A percentile compares a stretch with the other conserved stretches of the same genome.
phyloP scores from a whole-genome alignment of 2,888 invertebrate genomes.

The Muscina levida region DNA sequence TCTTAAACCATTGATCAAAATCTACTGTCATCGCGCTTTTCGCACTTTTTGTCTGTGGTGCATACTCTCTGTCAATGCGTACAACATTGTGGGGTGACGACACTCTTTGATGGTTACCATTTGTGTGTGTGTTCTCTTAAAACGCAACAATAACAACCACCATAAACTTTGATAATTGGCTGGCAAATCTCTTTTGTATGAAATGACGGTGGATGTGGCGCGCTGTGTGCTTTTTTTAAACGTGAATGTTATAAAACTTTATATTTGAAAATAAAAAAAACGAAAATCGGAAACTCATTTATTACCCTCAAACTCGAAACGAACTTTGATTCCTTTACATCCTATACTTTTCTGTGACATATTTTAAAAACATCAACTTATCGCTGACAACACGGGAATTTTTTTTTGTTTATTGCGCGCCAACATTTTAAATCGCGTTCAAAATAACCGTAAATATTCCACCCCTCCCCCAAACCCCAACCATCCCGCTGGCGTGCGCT shows the following conservation, averaged over 20 bases:
- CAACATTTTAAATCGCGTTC: conserved; percentile 73
- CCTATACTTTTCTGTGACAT: too few species aligned
- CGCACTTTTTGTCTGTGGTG: conserved; percentile 32
- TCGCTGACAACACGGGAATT: background rate
- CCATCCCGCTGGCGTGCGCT: conserved; percentile 81
- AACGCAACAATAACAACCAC: conserved; percentile 41
- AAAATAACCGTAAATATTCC: conserved; percentile 81
- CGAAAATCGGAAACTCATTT: too few species aligned
- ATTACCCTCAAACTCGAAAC: too few species aligned
- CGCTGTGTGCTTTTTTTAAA: too few species aligned
- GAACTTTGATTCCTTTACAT: background rate
- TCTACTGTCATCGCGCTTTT: conserved; percentile 42
- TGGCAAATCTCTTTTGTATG: background rate
- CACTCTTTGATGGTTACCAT: conserved; percentile 16
- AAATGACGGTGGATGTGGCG: conserved; percentile 41
- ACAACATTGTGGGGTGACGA: background rate
- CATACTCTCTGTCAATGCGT: conserved; percentile 38
- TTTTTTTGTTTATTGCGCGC: conserved; percentile 7
- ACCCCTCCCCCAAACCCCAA: conserved; percentile 80
- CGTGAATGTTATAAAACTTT: too few species aligned
- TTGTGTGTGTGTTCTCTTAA: conserved; percentile 50
- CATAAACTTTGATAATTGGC: conserved; percentile 26
- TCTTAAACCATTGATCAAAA: conserved; percentile 42
- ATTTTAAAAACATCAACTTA: background rate
- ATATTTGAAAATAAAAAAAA: too few species aligned